phyloP scores from a whole-genome alignment of 2,888 invertebrate genomes.

The Lordiphosa fenestrarum region DNA sequence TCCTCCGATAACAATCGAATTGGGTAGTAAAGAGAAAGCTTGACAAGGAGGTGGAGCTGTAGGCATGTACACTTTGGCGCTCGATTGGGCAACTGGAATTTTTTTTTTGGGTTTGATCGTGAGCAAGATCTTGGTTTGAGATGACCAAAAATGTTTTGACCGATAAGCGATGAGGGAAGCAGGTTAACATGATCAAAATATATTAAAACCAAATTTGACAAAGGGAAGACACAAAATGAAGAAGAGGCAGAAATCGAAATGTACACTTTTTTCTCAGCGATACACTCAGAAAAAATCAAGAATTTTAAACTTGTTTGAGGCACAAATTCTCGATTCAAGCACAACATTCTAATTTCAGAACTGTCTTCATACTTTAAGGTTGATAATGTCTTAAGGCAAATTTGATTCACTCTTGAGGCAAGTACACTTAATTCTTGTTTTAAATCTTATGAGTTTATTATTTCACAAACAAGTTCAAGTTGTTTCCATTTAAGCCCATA shows the following conservation, averaged over 20 bases:
- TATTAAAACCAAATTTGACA: conserved; percentile 7
- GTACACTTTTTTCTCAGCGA: too few relatives aligned
- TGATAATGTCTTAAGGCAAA: too few relatives aligned
- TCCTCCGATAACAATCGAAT: conserved; percentile 50
- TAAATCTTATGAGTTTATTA: too few relatives aligned
- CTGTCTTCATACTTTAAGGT: too few relatives aligned
- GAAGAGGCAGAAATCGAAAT: neutral
- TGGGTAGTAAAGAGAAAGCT: conserved; percentile 56
- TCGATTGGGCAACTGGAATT: conserved; percentile 58
- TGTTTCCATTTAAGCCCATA: too few relatives aligned
- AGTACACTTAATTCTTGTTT: too few relatives aligned
- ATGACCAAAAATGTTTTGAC: conserved; percentile 27
- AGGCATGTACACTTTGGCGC: conserved; percentile 34
- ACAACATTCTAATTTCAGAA: too few relatives aligned
- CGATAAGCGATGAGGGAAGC: conserved; percentile 30
- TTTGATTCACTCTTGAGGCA: too few relatives aligned
- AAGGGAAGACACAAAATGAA: conserved; percentile 3
- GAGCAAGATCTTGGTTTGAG: conserved; percentile 33
- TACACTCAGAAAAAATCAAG: too few relatives aligned
- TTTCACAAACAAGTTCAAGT: too few relatives aligned
- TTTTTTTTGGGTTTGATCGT: conserved; percentile 19
- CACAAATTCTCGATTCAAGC: too few relatives aligned
- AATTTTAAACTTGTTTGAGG: too few relatives aligned
- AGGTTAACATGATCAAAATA: conserved; percentile 11
- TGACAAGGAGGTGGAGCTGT: conserved; percentile 20